Base-by-base conservation (phyloP, 2,888 invertebrate species). In the Cephus rjabovi region DNA sequence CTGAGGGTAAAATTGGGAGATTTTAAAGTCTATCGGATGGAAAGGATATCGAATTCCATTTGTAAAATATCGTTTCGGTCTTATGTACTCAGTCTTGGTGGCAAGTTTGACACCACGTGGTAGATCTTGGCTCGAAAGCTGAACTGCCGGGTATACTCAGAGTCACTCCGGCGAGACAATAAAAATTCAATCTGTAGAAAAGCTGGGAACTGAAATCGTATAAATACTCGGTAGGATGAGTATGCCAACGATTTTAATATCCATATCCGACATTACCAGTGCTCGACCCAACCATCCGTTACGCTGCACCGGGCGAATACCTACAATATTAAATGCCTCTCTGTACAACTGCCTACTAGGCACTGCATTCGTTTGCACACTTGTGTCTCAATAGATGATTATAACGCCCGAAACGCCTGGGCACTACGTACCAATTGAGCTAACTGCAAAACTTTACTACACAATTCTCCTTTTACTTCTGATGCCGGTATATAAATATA, bases 171-270 rank as follows among this genome's bases (percentile, higher is more conserved):
- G 71, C 30, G 23, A 34, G 31, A 34, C 71, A 34, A 31, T 71
- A 71, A 71, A 71, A 71, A 71, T 71, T 71, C 71, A 71, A 71
- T 71, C 71, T 34, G 71, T 71, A 71, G 30, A 34, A 71, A 34
- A 71, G 30, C 71, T 71, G 6, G 30, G 9, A 34, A 71, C 71
- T n/a, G 30, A 30, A 30, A 31, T 71, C 11, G 30, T 34, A 31
- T 30, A 34, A 71, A 71, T 71, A 71, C 71, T 33, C 71, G 71
- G 23, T 71, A 71, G 33, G 12, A 71, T 71, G 71, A 34, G 71
- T 71, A 74, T 77, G 77, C 75, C 34, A 69, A 69, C 77, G 74
- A 77, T 77, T 77, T 75, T 68, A 75, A 77, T 77, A 77, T 75
- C 77, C 34, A 77, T 77, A 77, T 69, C 77, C 77, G 34, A 75